phyloP scores from a whole-genome alignment of 2,888 invertebrate genomes.

The Perizoma flavofasciatum region DNA sequence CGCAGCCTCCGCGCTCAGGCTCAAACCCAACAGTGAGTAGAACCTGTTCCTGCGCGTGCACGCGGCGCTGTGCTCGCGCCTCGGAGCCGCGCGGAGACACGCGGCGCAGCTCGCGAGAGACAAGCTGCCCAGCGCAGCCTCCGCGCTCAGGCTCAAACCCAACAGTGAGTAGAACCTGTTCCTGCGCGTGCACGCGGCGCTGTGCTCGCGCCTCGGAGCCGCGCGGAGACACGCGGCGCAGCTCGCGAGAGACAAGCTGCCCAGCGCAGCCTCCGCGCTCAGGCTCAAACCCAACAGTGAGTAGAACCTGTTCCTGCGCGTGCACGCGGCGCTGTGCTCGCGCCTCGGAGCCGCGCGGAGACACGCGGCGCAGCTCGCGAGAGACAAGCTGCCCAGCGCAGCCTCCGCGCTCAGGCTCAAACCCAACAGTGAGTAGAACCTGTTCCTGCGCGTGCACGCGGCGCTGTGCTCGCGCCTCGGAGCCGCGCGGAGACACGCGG shows the following conservation, averaged over 20 bases:
- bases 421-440: too few species aligned
- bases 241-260: constrained; percentile 84
- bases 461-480: constrained; percentile 93
- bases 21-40: too few species aligned
- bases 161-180: too few species aligned
- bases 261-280: constrained; percentile 81
- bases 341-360: constrained; percentile 85
- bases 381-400: constrained; percentile 73
- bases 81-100: constrained; percentile 85
- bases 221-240: constrained; percentile 72
- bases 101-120: constrained; percentile 81
- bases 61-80: constrained; percentile 94
- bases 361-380: constrained; percentile 81
- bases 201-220: constrained; percentile 92
- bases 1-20: constrained; percentile 85
- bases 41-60: constrained; percentile 97
- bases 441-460: constrained; percentile 97
- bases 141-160: constrained; percentile 91
- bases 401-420: constrained; percentile 89
- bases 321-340: constrained; percentile 97
- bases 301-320: constrained; percentile 96
- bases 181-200: constrained; percentile 95
- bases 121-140: constrained; percentile 64
- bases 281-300: constrained; percentile 93
- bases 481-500: constrained; percentile 79